These are phyloP conservation scores for Buceros bicornis DNA, from an alignment of 2,797 vertebrate species.

Conservation along the genomic window DNA sequence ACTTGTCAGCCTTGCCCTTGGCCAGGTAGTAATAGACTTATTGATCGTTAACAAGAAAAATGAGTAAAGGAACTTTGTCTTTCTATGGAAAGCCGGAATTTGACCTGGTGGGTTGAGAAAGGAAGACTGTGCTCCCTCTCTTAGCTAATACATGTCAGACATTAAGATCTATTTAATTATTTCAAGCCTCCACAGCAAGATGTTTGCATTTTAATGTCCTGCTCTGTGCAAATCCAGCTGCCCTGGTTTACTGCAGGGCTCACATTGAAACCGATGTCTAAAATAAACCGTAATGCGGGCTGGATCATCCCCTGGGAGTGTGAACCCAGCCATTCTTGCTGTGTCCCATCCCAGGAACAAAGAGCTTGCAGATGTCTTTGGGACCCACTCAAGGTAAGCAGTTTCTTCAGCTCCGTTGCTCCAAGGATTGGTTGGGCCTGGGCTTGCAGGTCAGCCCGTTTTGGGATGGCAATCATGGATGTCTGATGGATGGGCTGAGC, in stretches of 20 bases:
- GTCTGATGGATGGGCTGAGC: fast-evolving
- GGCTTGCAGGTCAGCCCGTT: too few species aligned
- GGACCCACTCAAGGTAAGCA: background rate
- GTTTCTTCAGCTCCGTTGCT: background rate
- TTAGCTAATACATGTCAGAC: background rate
- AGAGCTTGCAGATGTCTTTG: background rate
- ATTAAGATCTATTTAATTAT: background rate
- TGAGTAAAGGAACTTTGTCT: background rate
- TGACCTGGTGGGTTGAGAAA: background rate
- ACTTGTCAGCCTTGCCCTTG: background rate
- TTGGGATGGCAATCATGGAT: fast-evolving
- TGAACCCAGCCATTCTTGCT: background rate
- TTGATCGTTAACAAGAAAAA: background rate
- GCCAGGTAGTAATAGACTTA: background rate
- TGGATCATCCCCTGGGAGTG: fast-evolving
- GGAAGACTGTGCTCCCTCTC: background rate
- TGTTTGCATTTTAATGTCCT: background rate
- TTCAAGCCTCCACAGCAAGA: background rate
- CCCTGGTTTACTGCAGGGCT: background rate
- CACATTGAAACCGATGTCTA: background rate
- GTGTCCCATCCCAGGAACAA: background rate
- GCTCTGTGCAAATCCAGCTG: background rate
- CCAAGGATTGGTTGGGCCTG: fast-evolving
- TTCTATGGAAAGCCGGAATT: background rate
- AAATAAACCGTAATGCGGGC: background rate